phyloP scores from a whole-genome alignment of 92 coral and sea anemone genomes.

The Umimayanthus kanabou region DNA sequence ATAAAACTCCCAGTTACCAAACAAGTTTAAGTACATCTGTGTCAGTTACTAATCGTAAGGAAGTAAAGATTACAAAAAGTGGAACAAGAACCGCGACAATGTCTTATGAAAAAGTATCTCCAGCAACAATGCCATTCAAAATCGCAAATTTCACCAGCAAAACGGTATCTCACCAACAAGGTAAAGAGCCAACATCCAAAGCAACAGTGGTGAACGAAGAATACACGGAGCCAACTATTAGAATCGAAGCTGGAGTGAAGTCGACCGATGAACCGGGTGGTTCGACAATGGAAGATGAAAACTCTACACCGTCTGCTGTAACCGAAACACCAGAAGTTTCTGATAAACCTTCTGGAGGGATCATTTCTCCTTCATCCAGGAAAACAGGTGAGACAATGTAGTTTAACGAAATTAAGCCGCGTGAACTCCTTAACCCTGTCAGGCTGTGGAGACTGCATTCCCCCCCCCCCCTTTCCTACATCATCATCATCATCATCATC shows the following conservation, averaged over 20 bases:
- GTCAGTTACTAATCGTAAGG: neutral
- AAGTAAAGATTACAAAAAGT: neutral
- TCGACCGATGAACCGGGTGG: neutral
- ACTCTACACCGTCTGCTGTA: neutral
- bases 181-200: slow-evolving; percentile 8
- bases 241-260: slow-evolving; percentile 29
- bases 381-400: neutral
- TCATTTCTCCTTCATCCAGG: neutral
- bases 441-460: too few relatives aligned
- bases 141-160: neutral
- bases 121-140: neutral
- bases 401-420: neutral
- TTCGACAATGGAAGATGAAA: neutral
- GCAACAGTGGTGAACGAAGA: neutral
- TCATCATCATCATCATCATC: too few relatives aligned
- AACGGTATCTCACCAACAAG: neutral
- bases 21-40: neutral
- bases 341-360: neutral
- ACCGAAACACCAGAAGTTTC: neutral
- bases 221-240: neutral
- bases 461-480: too few relatives aligned
- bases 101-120: neutral
- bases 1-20: neutral
- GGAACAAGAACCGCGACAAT: neutral
- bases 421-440: too few relatives aligned